Evolutionary conservation across 1,140 invertebrate genomes (phyloP).

Genomic region (Physella acuta): DNA sequence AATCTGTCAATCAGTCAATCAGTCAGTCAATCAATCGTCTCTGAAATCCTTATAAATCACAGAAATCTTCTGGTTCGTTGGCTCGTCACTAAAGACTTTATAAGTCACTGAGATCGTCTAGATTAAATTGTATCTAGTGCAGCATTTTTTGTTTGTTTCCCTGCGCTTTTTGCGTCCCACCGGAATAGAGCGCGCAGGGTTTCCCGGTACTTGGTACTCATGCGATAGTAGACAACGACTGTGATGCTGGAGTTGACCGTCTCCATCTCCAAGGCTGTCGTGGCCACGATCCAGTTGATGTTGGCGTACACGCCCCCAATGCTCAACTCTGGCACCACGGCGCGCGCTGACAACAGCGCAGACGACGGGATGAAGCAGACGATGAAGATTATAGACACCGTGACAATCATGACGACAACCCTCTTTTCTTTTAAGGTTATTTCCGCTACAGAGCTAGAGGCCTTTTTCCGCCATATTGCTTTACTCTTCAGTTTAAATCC

Average conservation of each 20-base stretch:
- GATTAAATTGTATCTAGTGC: too few species aligned
- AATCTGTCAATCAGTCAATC: too few species aligned
- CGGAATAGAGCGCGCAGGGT: not conserved
- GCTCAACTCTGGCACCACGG: constrained; percentile 1
- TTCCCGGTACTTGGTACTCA: constrained; percentile 24
- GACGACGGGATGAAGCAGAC: not conserved
- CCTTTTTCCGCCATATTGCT: constrained; percentile 6
- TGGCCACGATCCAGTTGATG: constrained; percentile 5
- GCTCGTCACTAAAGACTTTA: too few species aligned
- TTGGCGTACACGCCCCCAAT: constrained; percentile 1
- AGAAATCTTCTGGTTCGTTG: too few species aligned
- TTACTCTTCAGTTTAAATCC: not conserved
- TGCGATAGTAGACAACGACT: constrained; percentile 28
- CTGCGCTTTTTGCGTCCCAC: not conserved
- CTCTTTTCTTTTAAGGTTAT: not conserved
- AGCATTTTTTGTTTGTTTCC: not conserved
- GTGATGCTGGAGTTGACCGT: constrained; percentile 16
- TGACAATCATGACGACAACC: not conserved
- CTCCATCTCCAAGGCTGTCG: not conserved
- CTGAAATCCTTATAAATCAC: too few species aligned
- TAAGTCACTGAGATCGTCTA: too few species aligned
- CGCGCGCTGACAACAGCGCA: not conserved
- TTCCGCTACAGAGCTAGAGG: not conserved
- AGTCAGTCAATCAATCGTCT: too few species aligned
- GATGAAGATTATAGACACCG: constrained; percentile 6